These are phyloP conservation scores for Zonitis immaculata DNA, from an alignment of 2,888 invertebrate genomes.

Conservation along the genomic window DNA sequence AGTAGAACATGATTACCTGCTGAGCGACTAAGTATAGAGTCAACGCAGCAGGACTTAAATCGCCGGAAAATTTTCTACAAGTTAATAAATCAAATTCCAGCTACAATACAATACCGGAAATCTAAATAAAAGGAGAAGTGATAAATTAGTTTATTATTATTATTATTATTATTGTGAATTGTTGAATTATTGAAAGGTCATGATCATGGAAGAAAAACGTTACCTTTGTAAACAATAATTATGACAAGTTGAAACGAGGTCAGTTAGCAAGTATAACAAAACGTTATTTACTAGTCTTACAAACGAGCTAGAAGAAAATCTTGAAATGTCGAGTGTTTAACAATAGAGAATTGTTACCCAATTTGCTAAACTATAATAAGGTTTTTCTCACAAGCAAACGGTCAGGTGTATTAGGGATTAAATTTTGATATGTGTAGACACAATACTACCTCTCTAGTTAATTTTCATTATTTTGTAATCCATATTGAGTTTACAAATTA, in stretches of 20 bases:
- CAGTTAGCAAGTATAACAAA: too few species aligned
- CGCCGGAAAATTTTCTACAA: not conserved
- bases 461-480: too few species aligned
- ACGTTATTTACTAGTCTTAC: too few species aligned
- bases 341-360: conserved; percentile 8
- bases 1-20: not conserved
- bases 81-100: not conserved
- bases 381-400: too few species aligned
- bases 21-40: not conserved
- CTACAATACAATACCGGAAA: too few species aligned
- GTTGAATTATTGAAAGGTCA: not conserved
- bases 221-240: not conserved
- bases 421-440: too few species aligned
- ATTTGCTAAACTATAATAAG: too few species aligned
- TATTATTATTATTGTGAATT: not conserved
- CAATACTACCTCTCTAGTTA: too few species aligned
- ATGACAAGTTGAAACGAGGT: not conserved
- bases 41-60: not conserved
- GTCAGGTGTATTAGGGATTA: too few species aligned
- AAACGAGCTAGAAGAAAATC: not conserved
- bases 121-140: too few species aligned
- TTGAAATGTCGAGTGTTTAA: conserved; percentile 4
- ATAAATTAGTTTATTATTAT: too few species aligned
- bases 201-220: not conserved
- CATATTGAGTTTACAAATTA: too few species aligned